phyloP scores from a whole-genome alignment of 2,888 invertebrate genomes.

The Diogma glabrata region DNA sequence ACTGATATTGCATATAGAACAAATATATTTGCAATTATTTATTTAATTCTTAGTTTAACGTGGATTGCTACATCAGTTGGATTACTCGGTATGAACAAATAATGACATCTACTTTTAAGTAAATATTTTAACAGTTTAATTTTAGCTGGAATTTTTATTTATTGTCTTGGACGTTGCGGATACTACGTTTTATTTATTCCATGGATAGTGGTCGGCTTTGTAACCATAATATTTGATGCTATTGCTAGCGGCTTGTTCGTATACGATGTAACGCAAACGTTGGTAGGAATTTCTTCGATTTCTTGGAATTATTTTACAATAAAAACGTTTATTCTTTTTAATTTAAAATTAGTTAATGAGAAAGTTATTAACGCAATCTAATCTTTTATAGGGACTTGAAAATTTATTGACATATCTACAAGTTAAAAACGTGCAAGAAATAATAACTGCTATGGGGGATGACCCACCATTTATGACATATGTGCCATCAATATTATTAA shows the following conservation, averaged over 20 bases:
- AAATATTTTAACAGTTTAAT: not conserved
- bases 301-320: too few species aligned
- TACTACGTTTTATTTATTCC: slow-evolving; percentile 29
- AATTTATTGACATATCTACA: not conserved
- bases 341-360: too few species aligned
- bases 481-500: slow-evolving; percentile 13
- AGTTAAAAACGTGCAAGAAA: not conserved
- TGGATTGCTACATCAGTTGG: slow-evolving; percentile 3
- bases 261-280: slow-evolving; percentile 31
- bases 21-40: not conserved
- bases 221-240: slow-evolving; percentile 34
- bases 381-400: not conserved
- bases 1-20: not conserved
- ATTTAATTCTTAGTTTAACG: not conserved
- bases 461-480: slow-evolving; percentile 1
- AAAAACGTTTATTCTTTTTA: too few species aligned
- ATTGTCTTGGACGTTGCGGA: not conserved
- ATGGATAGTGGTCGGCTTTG: slow-evolving; percentile 33
- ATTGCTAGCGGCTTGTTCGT: slow-evolving; percentile 36
- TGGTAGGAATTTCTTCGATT: too few species aligned
- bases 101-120: not conserved
- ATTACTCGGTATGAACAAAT: slow-evolving; percentile 3
- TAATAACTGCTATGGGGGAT: not conserved
- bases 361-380: not conserved
- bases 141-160: not conserved